These are phyloP conservation scores for Nautilus pompilius DNA, from an alignment of 1,140 invertebrate genomes.

Conservation along the genomic window DNA sequence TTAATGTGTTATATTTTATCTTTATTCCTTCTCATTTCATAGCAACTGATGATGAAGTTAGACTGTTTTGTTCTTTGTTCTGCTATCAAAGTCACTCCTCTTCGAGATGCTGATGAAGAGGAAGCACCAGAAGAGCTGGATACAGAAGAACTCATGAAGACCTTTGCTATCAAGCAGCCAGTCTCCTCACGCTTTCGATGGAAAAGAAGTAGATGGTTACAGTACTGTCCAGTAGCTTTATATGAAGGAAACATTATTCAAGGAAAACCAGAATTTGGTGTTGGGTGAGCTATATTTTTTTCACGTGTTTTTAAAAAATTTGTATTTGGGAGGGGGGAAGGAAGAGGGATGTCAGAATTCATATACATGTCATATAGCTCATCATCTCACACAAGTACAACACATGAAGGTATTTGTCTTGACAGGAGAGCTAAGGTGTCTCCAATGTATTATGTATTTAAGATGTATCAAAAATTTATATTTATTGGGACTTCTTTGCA, in stretches of 20 bases:
- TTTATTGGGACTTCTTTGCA: too few relatives aligned
- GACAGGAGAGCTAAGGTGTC: too few relatives aligned
- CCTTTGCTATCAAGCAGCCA: conserved; percentile 44
- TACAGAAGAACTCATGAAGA: conserved; percentile 49
- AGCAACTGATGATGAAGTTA: conserved; percentile 49
- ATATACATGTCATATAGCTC: too few relatives aligned
- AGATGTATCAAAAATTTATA: too few relatives aligned
- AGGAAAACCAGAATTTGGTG: conserved; percentile 53
- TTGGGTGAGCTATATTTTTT: conserved; percentile 34
- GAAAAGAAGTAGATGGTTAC: conserved; percentile 48
- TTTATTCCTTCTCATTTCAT: too few relatives aligned
- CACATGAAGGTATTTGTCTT: too few relatives aligned
- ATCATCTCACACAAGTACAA: too few relatives aligned
- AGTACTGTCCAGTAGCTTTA: conserved; percentile 53
- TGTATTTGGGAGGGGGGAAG: too few relatives aligned
- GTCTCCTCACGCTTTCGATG: conserved; percentile 50
- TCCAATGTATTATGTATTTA: too few relatives aligned
- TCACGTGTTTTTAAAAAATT: too few relatives aligned
- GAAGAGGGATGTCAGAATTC: too few relatives aligned
- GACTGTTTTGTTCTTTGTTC: conserved; percentile 47
- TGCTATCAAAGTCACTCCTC: conserved; percentile 45
- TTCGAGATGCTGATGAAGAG: conserved; percentile 50
- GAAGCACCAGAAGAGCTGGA: conserved; percentile 50
- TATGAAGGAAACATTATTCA: conserved; percentile 48
- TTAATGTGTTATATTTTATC: too few relatives aligned